Percentiles rank a stretch among this genome's conserved stretches.
Evolutionary conservation across 2,113 vertebrate species (phyloP).

Genomic region (Lutjanus erythropterus): DNA sequence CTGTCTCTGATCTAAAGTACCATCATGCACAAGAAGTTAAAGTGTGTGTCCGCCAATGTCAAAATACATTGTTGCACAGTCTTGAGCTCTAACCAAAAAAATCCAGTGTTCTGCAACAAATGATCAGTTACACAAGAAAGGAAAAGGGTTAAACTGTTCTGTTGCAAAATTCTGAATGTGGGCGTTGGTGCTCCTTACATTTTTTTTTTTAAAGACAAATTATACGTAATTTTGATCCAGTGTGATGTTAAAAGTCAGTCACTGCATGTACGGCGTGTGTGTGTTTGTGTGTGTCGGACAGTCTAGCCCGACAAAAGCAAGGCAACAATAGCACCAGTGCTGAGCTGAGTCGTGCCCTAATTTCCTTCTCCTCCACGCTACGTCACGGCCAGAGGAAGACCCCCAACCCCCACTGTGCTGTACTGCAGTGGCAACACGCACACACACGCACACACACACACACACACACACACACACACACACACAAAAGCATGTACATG

Average conservation of each 20-base stretch:
- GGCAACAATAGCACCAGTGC: slow-evolving; percentile 65
- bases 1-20: neutral
- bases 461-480: neutral
- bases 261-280: slow-evolving; percentile 7
- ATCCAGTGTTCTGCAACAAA: neutral
- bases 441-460: neutral
- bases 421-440: slow-evolving; percentile 32
- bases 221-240: neutral
- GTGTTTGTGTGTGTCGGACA: slow-evolving; percentile 23
- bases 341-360: slow-evolving; percentile 68
- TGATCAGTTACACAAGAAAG: neutral
- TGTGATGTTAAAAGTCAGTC: slow-evolving; percentile 4
- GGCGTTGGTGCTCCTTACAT: neutral
- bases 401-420: slow-evolving; percentile 71
- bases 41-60: neutral
- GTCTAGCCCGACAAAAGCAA: slow-evolving; percentile 39
- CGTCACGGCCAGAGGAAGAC: slow-evolving; percentile 63
- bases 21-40: neutral
- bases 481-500: neutral
- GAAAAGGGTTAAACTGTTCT: neutral
- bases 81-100: neutral
- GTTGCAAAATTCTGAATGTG: neutral
- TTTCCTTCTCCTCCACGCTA: slow-evolving; percentile 65
- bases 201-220: neutral
- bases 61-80: neutral